Evolutionary conservation across 2,888 invertebrate species (phyloP).

Genomic region (Timema cristinae): DNA sequence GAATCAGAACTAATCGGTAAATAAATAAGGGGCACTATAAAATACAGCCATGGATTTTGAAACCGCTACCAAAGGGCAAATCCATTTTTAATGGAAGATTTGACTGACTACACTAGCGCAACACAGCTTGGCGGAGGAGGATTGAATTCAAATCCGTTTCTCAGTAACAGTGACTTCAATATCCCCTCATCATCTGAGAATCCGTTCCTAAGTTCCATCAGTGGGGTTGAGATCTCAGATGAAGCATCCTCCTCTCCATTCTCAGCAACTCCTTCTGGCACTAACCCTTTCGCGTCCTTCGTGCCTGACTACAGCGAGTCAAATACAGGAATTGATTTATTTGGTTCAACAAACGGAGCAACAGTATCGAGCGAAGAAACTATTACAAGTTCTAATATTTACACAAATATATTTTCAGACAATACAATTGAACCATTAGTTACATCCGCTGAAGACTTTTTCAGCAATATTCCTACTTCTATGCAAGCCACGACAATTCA

Average conservation of each 20-base stretch:
- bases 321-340: not conserved
- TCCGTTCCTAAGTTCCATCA: slow-evolving; percentile 57
- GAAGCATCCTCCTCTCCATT: slow-evolving; percentile 7
- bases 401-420: slow-evolving; percentile 1
- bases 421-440: not conserved
- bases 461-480: slow-evolving; percentile 5
- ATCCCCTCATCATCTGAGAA: slow-evolving; percentile 52
- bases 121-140: slow-evolving; percentile 41
- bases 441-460: slow-evolving; percentile 27
- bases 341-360: not conserved
- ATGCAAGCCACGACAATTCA: not conserved
- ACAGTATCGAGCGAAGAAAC: not conserved
- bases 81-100: slow-evolving; percentile 71
- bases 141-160: slow-evolving; percentile 62
- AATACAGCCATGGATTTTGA: slow-evolving; percentile 48
- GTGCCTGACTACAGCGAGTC: not conserved
- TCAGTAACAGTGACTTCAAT: slow-evolving; percentile 49
- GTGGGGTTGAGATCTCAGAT: slow-evolving; percentile 11
- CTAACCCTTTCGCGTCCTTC: slow-evolving; percentile 44
- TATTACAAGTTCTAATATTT: not conserved
- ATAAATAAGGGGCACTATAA: slow-evolving; percentile 17
- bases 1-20: slow-evolving; percentile 66
- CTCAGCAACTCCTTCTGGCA: slow-evolving; percentile 32
- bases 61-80: slow-evolving; percentile 54
- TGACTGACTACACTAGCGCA: slow-evolving; percentile 50